Evolutionary conservation across 2,113 vertebrate species (phyloP).

Genomic region (Nyctibius bracteatus): DNA sequence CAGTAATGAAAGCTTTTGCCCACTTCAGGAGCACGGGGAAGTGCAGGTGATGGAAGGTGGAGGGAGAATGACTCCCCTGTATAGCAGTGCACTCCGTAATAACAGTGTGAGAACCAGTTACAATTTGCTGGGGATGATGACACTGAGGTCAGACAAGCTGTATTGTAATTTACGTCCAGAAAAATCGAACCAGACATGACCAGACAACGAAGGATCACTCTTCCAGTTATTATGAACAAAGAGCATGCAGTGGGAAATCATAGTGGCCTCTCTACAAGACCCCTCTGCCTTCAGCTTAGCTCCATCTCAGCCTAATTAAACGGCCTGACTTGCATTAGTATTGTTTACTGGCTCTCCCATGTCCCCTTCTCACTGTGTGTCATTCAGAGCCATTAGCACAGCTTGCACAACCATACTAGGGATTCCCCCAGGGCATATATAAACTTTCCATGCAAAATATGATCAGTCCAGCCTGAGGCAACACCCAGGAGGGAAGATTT

Average conservation of each 20-base stretch:
- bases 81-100: neutral
- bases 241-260: slow-evolving; percentile 1
- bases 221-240: slow-evolving; percentile 40
- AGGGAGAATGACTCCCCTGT: neutral
- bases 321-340: neutral
- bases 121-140: slow-evolving; percentile 44
- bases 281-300: slow-evolving; percentile 26
- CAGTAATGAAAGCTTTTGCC: neutral
- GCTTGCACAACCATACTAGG: neutral
- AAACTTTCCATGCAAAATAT: neutral
- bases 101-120: slow-evolving; percentile 33
- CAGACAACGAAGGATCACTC: slow-evolving; percentile 38
- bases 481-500: neutral
- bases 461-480: slow-evolving; percentile 4
- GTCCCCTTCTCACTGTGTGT: neutral
- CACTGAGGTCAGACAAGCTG: slow-evolving; percentile 32
- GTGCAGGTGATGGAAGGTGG: neutral
- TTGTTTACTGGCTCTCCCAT: neutral
- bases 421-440: neutral
- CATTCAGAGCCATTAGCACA: slow-evolving; percentile 18
- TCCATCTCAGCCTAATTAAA: slow-evolving; percentile 19
- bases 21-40: neutral
- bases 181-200: slow-evolving; percentile 51
- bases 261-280: slow-evolving; percentile 5
- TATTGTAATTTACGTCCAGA: slow-evolving; percentile 42